Base-by-base conservation (phyloP, 2,888 invertebrate genomes). In the Nomada ruficornis region DNA sequence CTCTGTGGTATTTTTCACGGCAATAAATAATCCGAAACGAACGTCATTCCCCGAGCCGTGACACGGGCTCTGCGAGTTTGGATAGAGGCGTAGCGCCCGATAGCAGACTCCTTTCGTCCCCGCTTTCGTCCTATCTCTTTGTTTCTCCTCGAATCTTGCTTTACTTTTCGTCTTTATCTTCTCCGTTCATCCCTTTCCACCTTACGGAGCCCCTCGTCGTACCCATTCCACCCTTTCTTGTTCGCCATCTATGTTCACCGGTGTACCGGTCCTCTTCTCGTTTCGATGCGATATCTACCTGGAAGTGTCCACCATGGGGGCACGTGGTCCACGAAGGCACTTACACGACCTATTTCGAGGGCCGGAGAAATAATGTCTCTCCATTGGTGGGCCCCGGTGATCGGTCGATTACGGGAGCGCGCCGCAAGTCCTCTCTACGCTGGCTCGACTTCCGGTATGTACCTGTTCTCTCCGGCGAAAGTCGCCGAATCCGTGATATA, bases 21-120 rank as follows among this genome's bases (percentile, higher is more conserved):
- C 89, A 88, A 91, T 91, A 91, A 91, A 91, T 91, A 91, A 91
- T 90, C 88, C 89, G 86, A 89, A 91, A 91, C 87, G 89, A 88
- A 88, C 87, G 89, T 90, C 90, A 91, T 89, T 91, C 89, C 88
- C 79, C 60, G 84, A 83, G 82, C 55, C 55, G 78, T 85, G 89
- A 87, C 87, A 88, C 76, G 82, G 76, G 80, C 80, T 62, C 50
- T 42, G 69, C 78, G 62, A 76, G 63, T 23, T 20, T 70, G 79
- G 72, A 80, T 80, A 84, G 80, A 80, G 86, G 88, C 81, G 86
- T 67, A 36, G 85, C 79, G 75, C 64, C 75, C 84, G 88, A 88
- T 88, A 87, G 81, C 85, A 70, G 74, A 72, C 87, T 84, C 82
- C 70, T 47, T 85, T 85, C 79, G 67, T 79, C 69, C 77, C 64